A percentile compares a stretch with the other conserved stretches of the same genome.
phyloP scores from a whole-genome alignment of 2,888 invertebrate genomes.

The Agonum fuliginosum region DNA sequence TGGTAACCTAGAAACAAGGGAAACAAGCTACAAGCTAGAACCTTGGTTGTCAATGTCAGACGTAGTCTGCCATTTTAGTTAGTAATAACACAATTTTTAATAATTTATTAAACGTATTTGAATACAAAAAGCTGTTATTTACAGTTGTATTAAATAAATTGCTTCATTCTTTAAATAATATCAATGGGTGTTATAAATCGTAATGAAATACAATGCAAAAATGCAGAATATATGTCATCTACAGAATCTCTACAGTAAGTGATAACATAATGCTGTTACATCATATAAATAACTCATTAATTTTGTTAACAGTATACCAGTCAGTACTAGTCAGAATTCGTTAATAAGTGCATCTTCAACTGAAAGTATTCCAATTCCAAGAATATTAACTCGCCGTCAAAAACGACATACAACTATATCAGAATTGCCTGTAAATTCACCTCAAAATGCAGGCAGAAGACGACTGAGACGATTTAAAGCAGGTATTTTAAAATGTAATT shows the following conservation, averaged over 20 bases:
- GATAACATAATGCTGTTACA: background rate
- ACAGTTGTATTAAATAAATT: no score
- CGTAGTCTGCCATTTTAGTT: no score
- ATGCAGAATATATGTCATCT: slow-evolving; percentile 13
- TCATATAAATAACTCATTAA: background rate
- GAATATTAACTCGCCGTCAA: background rate
- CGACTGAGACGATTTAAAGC: slow-evolving; percentile 39
- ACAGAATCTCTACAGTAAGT: slow-evolving; percentile 52
- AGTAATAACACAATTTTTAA: no score
- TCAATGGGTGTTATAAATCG: slow-evolving; percentile 55
- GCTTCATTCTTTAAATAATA: no score
- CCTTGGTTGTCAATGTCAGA: no score
- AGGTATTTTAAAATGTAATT: background rate
- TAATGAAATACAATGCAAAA: slow-evolving; percentile 46
- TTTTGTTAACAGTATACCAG: slow-evolving; percentile 11
- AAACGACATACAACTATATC: slow-evolving; percentile 4
- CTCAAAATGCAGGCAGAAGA: slow-evolving; percentile 47
- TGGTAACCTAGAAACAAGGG: no score
- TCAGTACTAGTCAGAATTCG: slow-evolving; percentile 8
- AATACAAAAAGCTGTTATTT: no score
- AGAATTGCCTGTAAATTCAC: background rate
- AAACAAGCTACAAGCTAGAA: no score
- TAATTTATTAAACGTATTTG: no score
- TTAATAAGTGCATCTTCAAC: slow-evolving; percentile 29
- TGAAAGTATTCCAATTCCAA: background rate